Conservation (phyloP, 1,140 invertebrate species). For the Dendrolimus punctatus region DNA sequence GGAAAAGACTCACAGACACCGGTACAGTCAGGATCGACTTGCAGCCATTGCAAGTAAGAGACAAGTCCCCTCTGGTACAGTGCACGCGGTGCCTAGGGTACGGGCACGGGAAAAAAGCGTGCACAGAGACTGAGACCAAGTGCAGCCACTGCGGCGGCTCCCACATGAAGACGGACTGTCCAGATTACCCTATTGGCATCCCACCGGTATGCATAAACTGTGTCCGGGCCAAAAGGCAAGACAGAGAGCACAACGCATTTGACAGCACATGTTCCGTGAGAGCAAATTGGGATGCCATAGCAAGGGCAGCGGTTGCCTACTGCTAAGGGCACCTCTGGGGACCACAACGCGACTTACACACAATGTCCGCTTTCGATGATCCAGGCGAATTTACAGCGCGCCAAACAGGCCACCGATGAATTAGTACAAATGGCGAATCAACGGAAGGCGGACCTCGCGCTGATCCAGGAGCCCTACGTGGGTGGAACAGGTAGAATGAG, state of each 20-base stretch:
- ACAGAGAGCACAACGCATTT: conserved; percentile 9
- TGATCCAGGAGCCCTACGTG: conserved; percentile 8
- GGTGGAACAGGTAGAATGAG: not conserved
- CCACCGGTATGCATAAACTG: conserved; percentile 6
- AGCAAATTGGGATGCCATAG: conserved; percentile 3
- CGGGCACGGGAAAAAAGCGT: conserved; percentile 7
- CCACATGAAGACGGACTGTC: conserved; percentile 4
- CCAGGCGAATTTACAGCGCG: conserved; percentile 18
- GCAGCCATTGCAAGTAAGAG: conserved; percentile 5
- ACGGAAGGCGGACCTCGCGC: not conserved
- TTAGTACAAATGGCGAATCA: conserved; percentile 6
- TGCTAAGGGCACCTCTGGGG: conserved; percentile 10
- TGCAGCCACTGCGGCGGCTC: conserved; percentile 10
- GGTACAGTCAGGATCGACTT: conserved; percentile 1
- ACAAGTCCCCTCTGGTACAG: conserved; percentile 18
- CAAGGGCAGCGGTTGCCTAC: too few species aligned
- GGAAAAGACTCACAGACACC: not conserved
- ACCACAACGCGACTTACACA: too few species aligned
- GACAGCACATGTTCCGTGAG: conserved; percentile 5
- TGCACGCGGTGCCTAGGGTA: conserved; percentile 13
- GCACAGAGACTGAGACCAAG: conserved; percentile 2
- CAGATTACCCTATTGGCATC: not conserved
- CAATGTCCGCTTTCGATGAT: not conserved
- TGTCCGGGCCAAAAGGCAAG: conserved; percentile 1
- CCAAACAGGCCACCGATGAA: conserved; percentile 11